Percentiles rank a stretch among this genome's conserved stretches.
These are phyloP conservation scores for Priocnemis perturbator DNA, from an alignment of 2,888 invertebrate species.

Conservation along the genomic window DNA sequence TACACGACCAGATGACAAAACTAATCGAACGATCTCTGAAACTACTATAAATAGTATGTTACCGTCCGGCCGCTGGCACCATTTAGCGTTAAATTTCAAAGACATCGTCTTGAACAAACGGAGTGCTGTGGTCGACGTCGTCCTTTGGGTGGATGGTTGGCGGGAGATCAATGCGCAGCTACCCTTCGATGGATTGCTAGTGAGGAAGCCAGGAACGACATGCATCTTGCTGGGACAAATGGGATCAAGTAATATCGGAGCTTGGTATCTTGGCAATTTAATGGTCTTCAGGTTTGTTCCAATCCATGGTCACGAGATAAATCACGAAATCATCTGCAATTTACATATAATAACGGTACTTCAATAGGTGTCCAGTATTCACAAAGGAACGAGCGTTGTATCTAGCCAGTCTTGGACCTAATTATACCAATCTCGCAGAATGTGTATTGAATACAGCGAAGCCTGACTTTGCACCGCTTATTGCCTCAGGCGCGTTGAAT, in stretches of 20 bases:
- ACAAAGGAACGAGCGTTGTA: conserved; percentile 77
- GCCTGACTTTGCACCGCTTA: conserved; percentile 71
- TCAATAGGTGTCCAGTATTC: conserved; percentile 77
- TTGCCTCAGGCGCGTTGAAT: conserved; percentile 69
- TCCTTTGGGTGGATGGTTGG: conserved; percentile 79
- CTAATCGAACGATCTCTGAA: conserved; percentile 77
- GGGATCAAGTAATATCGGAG: conserved; percentile 70
- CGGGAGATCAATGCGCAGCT: conserved; percentile 78
- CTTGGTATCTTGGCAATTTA: conserved; percentile 78
- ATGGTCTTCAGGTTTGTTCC: conserved; percentile 75
- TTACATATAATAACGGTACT: too few relatives aligned
- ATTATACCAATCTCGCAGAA: conserved; percentile 75
- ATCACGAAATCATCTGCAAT: neutral
- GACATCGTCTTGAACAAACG: conserved; percentile 78
- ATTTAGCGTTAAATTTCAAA: conserved; percentile 79
- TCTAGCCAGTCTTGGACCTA: conserved; percentile 78
- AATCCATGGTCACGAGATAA: neutral
- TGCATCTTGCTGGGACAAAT: conserved; percentile 78
- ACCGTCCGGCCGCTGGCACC: conserved; percentile 77
- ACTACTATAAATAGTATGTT: conserved; percentile 75
- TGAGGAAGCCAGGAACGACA: conserved; percentile 79
- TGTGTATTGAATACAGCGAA: conserved; percentile 71
- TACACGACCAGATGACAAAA: conserved; percentile 77
- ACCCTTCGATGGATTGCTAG: conserved; percentile 79
- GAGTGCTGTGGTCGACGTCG: conserved; percentile 79